These are phyloP conservation scores for Sminthurides bifidus DNA, from an alignment of 1,140 invertebrate genomes.

Conservation along the genomic window DNA sequence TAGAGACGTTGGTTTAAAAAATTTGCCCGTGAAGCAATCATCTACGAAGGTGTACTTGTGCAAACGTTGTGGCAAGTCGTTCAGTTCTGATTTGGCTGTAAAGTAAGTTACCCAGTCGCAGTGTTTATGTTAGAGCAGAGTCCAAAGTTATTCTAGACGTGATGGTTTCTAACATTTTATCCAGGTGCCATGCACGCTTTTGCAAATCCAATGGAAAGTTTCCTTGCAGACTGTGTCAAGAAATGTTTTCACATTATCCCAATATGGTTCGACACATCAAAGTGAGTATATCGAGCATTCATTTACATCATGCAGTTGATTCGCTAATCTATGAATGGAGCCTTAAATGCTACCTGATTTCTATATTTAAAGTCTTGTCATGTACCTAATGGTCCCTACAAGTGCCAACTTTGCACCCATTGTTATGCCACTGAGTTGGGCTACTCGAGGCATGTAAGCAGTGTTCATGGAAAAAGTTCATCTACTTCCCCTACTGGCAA, in stretches of 20 bases:
- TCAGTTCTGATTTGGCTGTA: not conserved
- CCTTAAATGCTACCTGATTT: not conserved
- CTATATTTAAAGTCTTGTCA: slow-evolving; percentile 2
- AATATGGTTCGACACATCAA: slow-evolving; percentile 4
- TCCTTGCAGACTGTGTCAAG: not conserved
- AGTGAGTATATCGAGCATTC: not conserved
- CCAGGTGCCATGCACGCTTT: not conserved
- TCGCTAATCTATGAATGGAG: not conserved
- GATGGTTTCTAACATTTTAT: not conserved
- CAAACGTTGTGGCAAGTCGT: not conserved
- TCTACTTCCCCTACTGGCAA: too few relatives aligned
- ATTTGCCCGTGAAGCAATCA: too few relatives aligned
- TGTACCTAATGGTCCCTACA: not conserved
- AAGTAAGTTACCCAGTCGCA: slow-evolving; percentile 4
- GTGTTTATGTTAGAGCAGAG: too few relatives aligned
- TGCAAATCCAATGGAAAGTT: not conserved
- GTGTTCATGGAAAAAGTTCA: slow-evolving; percentile 1
- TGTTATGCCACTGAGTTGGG: slow-evolving; percentile 1
- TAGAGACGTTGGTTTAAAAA: too few relatives aligned
- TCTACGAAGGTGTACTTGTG: not conserved
- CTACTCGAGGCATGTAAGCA: not conserved
- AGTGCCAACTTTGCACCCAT: slow-evolving; percentile 1
- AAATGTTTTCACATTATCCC: slow-evolving; percentile 1
- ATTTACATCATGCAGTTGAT: not conserved
- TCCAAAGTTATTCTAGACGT: not conserved